Conservation (phyloP, 2,113 vertebrate species). For the Donacobius atricapilla region DNA sequence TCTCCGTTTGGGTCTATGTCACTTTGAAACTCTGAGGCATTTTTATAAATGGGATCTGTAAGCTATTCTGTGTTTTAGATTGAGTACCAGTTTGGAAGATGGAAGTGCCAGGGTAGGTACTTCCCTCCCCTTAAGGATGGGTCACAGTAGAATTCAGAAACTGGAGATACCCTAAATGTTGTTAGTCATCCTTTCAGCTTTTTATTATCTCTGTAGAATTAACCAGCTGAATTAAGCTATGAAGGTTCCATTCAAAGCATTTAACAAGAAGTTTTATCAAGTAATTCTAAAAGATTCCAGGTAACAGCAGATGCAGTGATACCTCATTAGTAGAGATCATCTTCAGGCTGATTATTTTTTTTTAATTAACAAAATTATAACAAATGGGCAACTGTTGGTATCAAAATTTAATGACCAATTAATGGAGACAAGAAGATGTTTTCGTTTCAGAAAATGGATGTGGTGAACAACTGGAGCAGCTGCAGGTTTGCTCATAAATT, state of each 20-base stretch:
- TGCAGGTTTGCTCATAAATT: slow-evolving; percentile 3
- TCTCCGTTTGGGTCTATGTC: background rate
- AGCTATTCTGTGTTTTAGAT: background rate
- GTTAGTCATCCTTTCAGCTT: background rate
- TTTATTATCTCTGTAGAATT: background rate
- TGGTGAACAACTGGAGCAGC: background rate
- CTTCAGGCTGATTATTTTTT: background rate
- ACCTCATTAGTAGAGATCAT: background rate
- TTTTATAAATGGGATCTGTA: background rate
- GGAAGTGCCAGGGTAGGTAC: background rate
- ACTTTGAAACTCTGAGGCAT: background rate
- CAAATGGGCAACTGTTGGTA: background rate
- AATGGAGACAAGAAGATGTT: slow-evolving; percentile 3
- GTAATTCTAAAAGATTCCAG: background rate
- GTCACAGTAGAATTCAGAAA: background rate
- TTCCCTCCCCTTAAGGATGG: background rate
- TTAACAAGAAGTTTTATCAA: background rate
- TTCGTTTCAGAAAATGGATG: slow-evolving; percentile 12
- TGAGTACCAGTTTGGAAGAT: background rate
- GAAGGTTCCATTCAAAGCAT: background rate
- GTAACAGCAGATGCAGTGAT: background rate
- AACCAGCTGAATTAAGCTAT: background rate
- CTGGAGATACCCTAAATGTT: background rate
- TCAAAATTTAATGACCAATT: slow-evolving; percentile 11
- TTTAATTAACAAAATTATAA: slow-evolving; percentile 1